These are phyloP conservation scores for Ditylenchus weischeri DNA, from an alignment of 2,888 invertebrate genomes.

Conservation along the genomic window DNA sequence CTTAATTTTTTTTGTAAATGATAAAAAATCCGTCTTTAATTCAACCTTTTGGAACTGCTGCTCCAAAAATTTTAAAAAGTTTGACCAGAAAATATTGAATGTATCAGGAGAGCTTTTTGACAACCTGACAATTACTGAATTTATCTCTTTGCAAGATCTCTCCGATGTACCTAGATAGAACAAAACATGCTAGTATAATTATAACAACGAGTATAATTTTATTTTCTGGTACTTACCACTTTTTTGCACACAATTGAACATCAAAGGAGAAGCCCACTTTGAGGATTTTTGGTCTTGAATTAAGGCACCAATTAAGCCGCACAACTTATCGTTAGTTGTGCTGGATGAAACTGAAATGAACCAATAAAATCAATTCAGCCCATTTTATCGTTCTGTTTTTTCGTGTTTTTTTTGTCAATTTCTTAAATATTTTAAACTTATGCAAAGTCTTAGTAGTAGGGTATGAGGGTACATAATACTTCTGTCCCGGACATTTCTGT, in stretches of 20 bases:
- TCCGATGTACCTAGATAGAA: neutral
- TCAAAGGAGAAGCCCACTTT: neutral
- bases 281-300: conserved; percentile 3
- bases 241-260: neutral
- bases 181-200: neutral
- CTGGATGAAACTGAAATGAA: neutral
- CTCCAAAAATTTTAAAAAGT: neutral
- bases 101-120: neutral
- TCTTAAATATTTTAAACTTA: too few species aligned
- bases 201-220: neutral
- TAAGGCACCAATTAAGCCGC: neutral
- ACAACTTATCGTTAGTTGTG: neutral
- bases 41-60: neutral
- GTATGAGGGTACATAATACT: too few species aligned
- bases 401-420: too few species aligned
- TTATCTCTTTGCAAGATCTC: neutral
- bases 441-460: too few species aligned
- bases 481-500: too few species aligned
- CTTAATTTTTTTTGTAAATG: neutral
- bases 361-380: neutral
- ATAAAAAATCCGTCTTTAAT: neutral
- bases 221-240: neutral
- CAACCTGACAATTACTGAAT: neutral
- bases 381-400: too few species aligned
- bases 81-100: neutral